Evolutionary conservation across 2,797 vertebrate genomes (phyloP), one percentile per base, ranked within the genome.

Genomic region (Parotocinclus haroldoi): DNA sequence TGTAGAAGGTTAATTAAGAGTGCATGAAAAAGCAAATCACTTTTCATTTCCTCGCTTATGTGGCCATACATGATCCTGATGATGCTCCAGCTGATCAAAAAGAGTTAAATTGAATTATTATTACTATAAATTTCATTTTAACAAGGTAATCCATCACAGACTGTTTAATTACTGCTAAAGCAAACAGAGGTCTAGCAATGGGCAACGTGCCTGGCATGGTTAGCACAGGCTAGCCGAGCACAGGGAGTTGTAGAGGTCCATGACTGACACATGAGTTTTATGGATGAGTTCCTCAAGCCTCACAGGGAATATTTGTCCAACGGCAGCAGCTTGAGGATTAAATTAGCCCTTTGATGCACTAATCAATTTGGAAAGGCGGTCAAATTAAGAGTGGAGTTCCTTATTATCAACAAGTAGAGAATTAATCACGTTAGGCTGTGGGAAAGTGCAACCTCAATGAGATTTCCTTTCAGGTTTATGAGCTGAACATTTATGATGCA

Each of bases 301-400:
- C 51, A 11, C 53, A 2, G 79, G 82, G 80, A 85, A 81, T 77
- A 63, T 79, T 66, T 79, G 81, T 84, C 81, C 82, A 78, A 73
- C 65, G 42, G 50, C 17, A 38, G 63, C 27, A 84, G 83, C 85
- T 87, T 77, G 13, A 81, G 81, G 79, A 82, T 66, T 69, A 76
- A 85, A 88, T 88, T 88, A 87, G 83, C 83, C 83, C 76, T 80
- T 69, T 85, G 84, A 88, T 85, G 82, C 80, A 65, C 84, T 84
- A 83, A 84, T 87, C 85, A 85, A 82, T 83, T 82, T 84, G 72
- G 75, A 86, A 78, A 76, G 81, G 71, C 2, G 75, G 62, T 53
- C 68, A 69, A 84, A 87, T 80, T 60, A 82, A 80, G 76, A 81
- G 68, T 68, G 72, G 66, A 76, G 79, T 78, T 80, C 77, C 77